Evolutionary conservation across 2,797 vertebrate species (phyloP).

Genomic region (Emys orbicularis): DNA sequence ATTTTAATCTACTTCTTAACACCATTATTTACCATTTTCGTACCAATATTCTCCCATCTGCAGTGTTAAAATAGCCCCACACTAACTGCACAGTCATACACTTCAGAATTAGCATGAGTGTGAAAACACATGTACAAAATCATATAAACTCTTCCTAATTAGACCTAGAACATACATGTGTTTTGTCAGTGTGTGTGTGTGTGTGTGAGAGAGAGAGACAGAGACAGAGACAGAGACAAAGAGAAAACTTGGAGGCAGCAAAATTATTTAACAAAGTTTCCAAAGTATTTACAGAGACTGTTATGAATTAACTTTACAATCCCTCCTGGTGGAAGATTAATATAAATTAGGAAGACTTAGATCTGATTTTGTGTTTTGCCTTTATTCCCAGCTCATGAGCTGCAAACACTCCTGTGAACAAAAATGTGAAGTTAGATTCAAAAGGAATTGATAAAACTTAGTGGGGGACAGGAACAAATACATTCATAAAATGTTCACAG

Average conservation of each 20-base stretch:
- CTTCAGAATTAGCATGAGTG: constrained; percentile 6
- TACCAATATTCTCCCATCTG: constrained; percentile 51
- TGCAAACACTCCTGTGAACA: background rate
- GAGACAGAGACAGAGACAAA: constrained; percentile 8
- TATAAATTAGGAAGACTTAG: background rate
- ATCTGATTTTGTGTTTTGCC: background rate
- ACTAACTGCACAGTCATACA: background rate
- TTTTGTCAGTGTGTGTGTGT: constrained; percentile 41
- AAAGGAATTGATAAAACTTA: constrained; percentile 39
- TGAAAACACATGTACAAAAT: constrained; percentile 66
- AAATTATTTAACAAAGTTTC: constrained; percentile 48
- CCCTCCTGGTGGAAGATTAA: background rate
- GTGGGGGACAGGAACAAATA: constrained; percentile 41
- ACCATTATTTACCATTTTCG: constrained; percentile 64
- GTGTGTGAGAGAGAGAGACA: background rate
- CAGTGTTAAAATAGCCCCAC: constrained; percentile 8
- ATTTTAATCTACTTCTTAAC: constrained; percentile 74
- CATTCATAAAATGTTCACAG: constrained; percentile 28
- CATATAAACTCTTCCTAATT: constrained; percentile 53
- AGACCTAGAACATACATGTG: constrained; percentile 41
- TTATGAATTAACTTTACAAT: constrained; percentile 64
- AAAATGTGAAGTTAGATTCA: background rate
- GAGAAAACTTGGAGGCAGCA: constrained; percentile 12
- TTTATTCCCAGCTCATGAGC: background rate
- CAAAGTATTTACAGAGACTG: constrained; percentile 53